Evolutionary conservation across 1,140 invertebrate species (phyloP), one percentile per base, ranked within the genome.

Genomic region (Leptinotarsa undecemlineata): DNA sequence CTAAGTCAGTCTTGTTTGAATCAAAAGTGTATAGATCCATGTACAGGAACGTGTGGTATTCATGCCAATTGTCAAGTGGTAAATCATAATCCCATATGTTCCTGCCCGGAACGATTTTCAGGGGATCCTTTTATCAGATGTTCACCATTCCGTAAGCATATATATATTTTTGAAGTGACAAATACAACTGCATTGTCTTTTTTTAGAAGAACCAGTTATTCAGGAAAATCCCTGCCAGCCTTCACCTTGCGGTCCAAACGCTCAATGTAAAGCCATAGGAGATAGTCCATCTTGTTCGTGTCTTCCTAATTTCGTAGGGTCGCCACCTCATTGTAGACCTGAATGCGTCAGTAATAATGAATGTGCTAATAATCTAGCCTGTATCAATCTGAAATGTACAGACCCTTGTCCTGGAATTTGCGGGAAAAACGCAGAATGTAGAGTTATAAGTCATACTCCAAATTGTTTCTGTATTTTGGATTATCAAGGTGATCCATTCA

Each of bases 111-210:
- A 33, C 90, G 90, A 71, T 89, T 91, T 70, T 87, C 89, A 80
- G 94, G 94, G 79, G 94, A 95, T 88, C 93, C 93, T 42, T 93
- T 93, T 80, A 88, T 88, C 68, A 89, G 91, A 82, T 94, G 93
- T 81, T 86, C 81, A 21, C 83, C 84, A 5, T 86, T 89, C 71
- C 84, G 86, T 75, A 64, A 63, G 71, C 14, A 20, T 17, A 23
- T 57, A 1, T 0, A n/a, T n/a, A 20, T 20, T n/a, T 64, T 33
- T 21, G 20, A 6, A 33, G 20, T 33, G 1, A 64, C 20, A 21
- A 21, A 23, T 14, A 19, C 51, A 57, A 72, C 71, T 20, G 3
- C 21, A n/a, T 72, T 69, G 19, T 75, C 33, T 42, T 74, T 62
- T 75, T 78, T 69, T 66, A 66, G 64, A 66, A 23, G 77, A 79